Evolutionary conservation across 2,113 vertebrate species (phyloP).

Genomic region (Tetraodon nigroviridis): DNA sequence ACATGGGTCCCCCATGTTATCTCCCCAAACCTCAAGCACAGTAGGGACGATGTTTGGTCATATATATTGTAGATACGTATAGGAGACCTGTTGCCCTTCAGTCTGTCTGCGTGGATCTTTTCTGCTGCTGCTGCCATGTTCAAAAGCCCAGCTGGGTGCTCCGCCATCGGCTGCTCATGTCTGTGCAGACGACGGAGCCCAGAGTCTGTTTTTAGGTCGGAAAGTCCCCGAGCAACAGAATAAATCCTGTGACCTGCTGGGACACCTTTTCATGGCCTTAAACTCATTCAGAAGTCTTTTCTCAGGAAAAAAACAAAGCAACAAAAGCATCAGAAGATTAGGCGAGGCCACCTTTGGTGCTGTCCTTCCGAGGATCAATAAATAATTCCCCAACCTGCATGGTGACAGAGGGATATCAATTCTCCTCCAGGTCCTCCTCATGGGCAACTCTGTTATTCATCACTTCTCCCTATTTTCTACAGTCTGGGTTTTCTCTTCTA

Average conservation of each 20-base stretch:
- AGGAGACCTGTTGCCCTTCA: not conserved
- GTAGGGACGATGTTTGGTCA: no score
- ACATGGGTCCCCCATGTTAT: not conserved
- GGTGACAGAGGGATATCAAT: slow-evolving; percentile 36
- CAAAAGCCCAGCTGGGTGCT: slow-evolving; percentile 15
- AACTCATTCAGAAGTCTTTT: slow-evolving; percentile 25
- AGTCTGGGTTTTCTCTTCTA: slow-evolving; percentile 20
- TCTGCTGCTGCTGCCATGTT: slow-evolving; percentile 14
- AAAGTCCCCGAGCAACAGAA: not conserved
- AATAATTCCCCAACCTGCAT: slow-evolving; percentile 54
- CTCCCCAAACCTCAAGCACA: not conserved
- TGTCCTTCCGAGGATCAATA: slow-evolving; percentile 40
- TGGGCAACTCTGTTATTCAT: slow-evolving; percentile 38
- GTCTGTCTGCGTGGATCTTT: not conserved
- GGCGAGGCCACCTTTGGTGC: slow-evolving; percentile 25
- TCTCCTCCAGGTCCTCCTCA: slow-evolving; percentile 11
- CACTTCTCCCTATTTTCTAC: slow-evolving; percentile 3
- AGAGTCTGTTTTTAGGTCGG: not conserved
- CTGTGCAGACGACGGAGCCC: not conserved
- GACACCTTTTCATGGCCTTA: slow-evolving; percentile 16
- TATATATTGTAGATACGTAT: no score
- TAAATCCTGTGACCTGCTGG: not conserved
- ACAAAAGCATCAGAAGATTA: slow-evolving; percentile 21
- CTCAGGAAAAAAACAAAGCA: slow-evolving; percentile 9
- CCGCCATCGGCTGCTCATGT: not conserved